phyloP scores from a whole-genome alignment of 1,140 invertebrate species.

The Cydia strobilella region DNA sequence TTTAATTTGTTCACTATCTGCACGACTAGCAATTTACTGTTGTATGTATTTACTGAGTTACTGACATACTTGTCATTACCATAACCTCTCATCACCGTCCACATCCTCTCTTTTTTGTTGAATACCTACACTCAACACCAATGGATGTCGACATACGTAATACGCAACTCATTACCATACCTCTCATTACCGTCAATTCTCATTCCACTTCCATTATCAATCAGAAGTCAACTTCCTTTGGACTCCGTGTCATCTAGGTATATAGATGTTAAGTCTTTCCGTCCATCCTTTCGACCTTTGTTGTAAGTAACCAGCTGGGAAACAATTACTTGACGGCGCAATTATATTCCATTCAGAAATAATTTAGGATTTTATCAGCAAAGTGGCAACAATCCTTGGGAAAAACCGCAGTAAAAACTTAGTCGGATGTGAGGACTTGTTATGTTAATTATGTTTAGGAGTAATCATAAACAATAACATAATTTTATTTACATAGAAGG shows the following conservation, averaged over 20 bases:
- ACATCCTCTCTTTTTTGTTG: too few species aligned
- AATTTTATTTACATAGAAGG: not conserved
- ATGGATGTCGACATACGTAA: too few species aligned
- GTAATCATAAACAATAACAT: not conserved
- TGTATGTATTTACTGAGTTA: too few species aligned
- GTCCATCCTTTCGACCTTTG: slow-evolving; percentile 8
- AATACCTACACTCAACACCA: too few species aligned
- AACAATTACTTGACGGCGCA: not conserved
- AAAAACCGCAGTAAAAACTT: not conserved
- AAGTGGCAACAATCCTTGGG: slow-evolving; percentile 8
- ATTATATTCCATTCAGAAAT: slow-evolving; percentile 6
- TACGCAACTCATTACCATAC: not conserved
- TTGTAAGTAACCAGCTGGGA: not conserved
- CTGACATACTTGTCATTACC: too few species aligned
- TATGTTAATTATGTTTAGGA: not conserved
- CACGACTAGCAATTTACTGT: too few species aligned
- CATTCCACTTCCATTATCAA: not conserved
- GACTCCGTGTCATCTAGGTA: not conserved
- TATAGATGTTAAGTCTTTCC: not conserved
- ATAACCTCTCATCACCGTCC: too few species aligned
- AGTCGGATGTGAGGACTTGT: slow-evolving; percentile 1
- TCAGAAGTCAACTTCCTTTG: not conserved
- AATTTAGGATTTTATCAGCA: slow-evolving; percentile 11
- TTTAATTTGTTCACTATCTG: too few species aligned
- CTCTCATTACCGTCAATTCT: not conserved